Conservation (phyloP, 2,888 invertebrate genomes). For the Mongoloraphidia duomilia region DNA sequence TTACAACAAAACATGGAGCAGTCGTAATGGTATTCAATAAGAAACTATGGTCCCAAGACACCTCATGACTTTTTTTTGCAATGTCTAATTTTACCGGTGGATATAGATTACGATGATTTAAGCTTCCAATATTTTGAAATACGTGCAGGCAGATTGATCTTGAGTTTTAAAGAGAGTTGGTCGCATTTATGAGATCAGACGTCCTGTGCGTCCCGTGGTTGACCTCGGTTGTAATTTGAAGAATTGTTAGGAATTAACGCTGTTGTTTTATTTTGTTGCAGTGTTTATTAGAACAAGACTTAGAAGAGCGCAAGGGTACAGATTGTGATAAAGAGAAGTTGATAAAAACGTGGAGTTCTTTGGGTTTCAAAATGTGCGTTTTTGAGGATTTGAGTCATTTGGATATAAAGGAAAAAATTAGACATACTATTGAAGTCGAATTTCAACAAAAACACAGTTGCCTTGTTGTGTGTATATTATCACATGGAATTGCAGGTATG, state of each 20-base stretch:
- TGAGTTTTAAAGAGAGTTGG: no score
- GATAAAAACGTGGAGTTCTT: constrained; percentile 23
- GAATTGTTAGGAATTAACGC: neutral
- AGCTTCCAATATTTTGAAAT: neutral
- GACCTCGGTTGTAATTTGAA: no score
- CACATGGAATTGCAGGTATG: constrained; percentile 29
- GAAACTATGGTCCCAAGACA: no score
- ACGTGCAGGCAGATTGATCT: neutral
- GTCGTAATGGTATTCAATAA: no score
- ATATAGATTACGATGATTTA: neutral
- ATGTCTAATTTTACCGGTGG: no score
- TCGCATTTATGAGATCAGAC: no score
- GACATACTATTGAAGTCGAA: constrained; percentile 16
- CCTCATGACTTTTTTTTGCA: no score
- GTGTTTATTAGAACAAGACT: constrained; percentile 17
- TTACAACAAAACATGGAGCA: neutral
- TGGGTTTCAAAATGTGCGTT: constrained; percentile 25
- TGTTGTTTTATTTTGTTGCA: constrained; percentile 14
- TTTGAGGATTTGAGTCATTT: constrained; percentile 21
- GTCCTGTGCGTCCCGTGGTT: no score
- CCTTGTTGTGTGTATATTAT: constrained; percentile 30
- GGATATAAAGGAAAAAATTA: constrained; percentile 20
- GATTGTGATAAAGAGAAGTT: constrained; percentile 24
- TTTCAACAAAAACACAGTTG: constrained; percentile 24
- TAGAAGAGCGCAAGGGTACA: constrained; percentile 27